Conservation (phyloP, 2,888 invertebrate genomes). For the Pomacea canaliculata region DNA sequence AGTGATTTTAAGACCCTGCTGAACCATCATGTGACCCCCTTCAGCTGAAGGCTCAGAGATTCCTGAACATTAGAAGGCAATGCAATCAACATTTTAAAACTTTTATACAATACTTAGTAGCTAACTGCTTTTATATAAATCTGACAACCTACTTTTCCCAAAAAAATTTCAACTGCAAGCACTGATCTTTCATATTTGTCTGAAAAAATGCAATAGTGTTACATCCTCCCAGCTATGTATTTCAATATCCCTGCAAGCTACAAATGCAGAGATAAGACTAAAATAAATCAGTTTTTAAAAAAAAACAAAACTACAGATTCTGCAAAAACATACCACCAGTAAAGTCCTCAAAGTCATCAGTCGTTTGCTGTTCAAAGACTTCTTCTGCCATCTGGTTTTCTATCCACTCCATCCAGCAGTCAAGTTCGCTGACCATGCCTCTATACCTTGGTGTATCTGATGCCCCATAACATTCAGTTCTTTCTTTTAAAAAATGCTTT, state of each 20-base stretch:
- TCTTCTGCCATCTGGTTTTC: slow-evolving; percentile 68
- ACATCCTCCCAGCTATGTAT: too few relatives aligned
- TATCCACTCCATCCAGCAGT: slow-evolving; percentile 71
- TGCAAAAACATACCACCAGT: slow-evolving; percentile 56
- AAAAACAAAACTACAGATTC: too few relatives aligned
- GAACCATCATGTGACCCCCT: slow-evolving; percentile 61
- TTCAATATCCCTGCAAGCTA: too few relatives aligned
- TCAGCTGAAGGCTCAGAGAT: slow-evolving; percentile 61
- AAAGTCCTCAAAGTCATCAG: slow-evolving; percentile 64
- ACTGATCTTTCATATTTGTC: not conserved
- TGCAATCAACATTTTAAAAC: not conserved
- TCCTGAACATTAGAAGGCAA: slow-evolving; percentile 43
- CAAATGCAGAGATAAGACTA: too few relatives aligned
- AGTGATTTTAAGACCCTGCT: slow-evolving; percentile 65
- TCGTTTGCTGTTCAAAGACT: slow-evolving; percentile 55
- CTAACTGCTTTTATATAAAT: not conserved
- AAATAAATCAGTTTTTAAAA: too few relatives aligned
- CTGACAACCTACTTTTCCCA: not conserved
- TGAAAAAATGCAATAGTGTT: too few relatives aligned
- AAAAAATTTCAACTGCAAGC: not conserved
- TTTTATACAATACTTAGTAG: not conserved
- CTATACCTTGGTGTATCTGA: slow-evolving; percentile 67
- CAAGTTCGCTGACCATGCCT: slow-evolving; percentile 67
- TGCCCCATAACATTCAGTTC: slow-evolving; percentile 10
- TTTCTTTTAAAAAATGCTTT: not conserved